Base-by-base conservation (phyloP, 2,888 invertebrate genomes). In the Dynastes grantii region DNA sequence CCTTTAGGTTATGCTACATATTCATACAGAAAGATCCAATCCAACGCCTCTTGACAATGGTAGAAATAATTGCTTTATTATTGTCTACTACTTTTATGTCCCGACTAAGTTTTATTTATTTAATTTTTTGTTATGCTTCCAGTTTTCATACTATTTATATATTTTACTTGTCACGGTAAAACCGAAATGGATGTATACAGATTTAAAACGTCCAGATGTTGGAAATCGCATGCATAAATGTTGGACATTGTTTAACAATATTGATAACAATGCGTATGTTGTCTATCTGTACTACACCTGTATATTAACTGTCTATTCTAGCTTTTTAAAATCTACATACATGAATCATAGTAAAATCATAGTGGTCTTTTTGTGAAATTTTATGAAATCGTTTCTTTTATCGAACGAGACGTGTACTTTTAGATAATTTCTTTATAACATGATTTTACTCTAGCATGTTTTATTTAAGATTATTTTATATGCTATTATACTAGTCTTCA, bases 1-100 rank as follows among this genome's bases (percentile, higher is more conserved):
- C 71, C 80, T 81, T 80, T 83, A 79, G 79, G 61, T 32, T 13
- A 29, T 51, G 13, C 16, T n/a, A 11, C 2, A 29, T 51, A 49
- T 2, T 22, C 8, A 49, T 22, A 6, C 2, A 29, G 22, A 27
- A 29, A 27, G n/a, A 27, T 22, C 9, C 22, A 51, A 51, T 29
- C 9, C 22, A 29, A 27, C 2, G 2, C 6, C 2, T 29, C 16
- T 68, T 29, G 11, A 13, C 0, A 29, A 2, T 11, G 5, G 1
- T 51, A 68, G 22, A 13, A 51, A 29, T 51, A 13, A 68, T 51
- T 29, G 13, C 6, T 68, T 27, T 68, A 27, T 49, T 68, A 51
- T 5, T 68, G 11, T 45, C 22, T 68, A 27, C 13, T 51, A 45
- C 13, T 16, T 65, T 40, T 29, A 32, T 63, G 13, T 0, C 2